A percentile compares a stretch with the other conserved stretches of the same genome.
phyloP scores from a whole-genome alignment of 2,797 vertebrate species.

The Periparus ater region DNA sequence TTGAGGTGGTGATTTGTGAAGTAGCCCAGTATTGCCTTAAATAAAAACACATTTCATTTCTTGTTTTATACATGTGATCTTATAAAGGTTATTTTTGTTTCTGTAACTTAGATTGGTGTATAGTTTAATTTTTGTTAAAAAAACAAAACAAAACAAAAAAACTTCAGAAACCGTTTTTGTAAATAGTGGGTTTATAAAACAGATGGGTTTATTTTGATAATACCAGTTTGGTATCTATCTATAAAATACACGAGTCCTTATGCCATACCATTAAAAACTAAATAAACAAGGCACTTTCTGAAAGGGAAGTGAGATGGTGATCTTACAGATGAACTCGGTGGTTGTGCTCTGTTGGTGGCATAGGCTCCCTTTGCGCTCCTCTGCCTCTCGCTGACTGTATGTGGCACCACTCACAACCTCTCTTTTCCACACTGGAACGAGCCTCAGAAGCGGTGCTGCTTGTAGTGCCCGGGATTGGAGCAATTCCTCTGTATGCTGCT shows the following conservation, averaged over 20 bases:
- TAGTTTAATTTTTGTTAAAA: constrained; percentile 80
- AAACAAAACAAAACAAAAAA: constrained; percentile 50
- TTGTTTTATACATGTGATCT: constrained; percentile 84
- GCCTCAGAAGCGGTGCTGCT: not conserved
- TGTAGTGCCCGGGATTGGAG: not conserved
- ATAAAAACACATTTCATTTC: constrained; percentile 86
- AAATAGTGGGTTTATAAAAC: constrained; percentile 71
- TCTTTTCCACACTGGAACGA: constrained; percentile 7
- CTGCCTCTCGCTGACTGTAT: constrained; percentile 4
- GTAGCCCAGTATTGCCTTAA: constrained; percentile 88
- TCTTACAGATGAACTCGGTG: constrained; percentile 47
- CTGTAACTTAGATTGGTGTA: constrained; percentile 80
- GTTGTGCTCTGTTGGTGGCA: constrained; percentile 25
- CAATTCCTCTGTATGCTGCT: constrained; percentile 45
- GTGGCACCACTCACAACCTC: constrained; percentile 2
- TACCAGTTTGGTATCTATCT: constrained; percentile 79
- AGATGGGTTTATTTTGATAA: constrained; percentile 79
- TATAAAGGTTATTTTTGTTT: constrained; percentile 76
- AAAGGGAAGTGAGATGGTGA: constrained; percentile 76
- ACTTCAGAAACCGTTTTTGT: constrained; percentile 71
- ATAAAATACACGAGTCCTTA: constrained; percentile 74
- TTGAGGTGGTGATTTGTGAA: constrained; percentile 86
- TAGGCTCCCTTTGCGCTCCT: not conserved
- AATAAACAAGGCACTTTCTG: constrained; percentile 76
- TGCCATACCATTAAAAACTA: constrained; percentile 69